Percentiles rank a stretch among this genome's conserved stretches.
Conservation (phyloP, 2,888 invertebrate species). For the Eulithis prunata region DNA sequence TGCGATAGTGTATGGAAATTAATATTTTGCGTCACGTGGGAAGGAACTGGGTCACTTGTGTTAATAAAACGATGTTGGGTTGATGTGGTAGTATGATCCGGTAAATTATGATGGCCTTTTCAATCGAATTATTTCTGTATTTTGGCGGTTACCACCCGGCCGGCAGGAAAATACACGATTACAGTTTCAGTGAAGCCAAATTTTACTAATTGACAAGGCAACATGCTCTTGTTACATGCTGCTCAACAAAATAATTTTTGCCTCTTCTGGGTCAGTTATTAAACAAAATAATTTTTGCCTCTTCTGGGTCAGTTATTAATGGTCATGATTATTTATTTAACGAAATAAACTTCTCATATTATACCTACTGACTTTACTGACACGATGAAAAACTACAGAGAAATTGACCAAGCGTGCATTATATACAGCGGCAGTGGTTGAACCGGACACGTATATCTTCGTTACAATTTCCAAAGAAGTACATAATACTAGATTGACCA, state of each 20-base stretch:
- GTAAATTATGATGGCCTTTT: slow-evolving; percentile 19
- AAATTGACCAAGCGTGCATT: slow-evolving; percentile 11
- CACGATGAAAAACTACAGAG: not conserved
- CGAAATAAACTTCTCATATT: too few relatives aligned
- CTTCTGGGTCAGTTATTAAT: not conserved
- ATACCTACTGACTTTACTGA: too few relatives aligned
- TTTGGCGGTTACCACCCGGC: slow-evolving; percentile 4
- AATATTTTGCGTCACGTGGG: slow-evolving; percentile 13
- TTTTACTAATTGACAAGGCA: slow-evolving; percentile 7
- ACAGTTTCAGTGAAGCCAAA: not conserved
- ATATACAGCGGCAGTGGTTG: slow-evolving; percentile 6
- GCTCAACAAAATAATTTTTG: not conserved
- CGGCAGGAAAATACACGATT: not conserved
- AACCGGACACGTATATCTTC: slow-evolving; percentile 32
- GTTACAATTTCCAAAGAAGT: slow-evolving; percentile 37
- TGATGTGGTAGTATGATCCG: slow-evolving; percentile 10
- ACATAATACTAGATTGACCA: slow-evolving; percentile 27
- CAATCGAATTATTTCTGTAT: slow-evolving; percentile 22
- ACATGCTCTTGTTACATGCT: not conserved
- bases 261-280: not conserved
- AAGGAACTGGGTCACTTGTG: slow-evolving; percentile 24
- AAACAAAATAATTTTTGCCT: not conserved
- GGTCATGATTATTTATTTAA: too few relatives aligned
- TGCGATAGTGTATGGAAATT: slow-evolving; percentile 29
- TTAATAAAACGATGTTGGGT: slow-evolving; percentile 22